phyloP scores from a whole-genome alignment of 64 coral and sea anemone species.

The Astreopora myriophthalma region DNA sequence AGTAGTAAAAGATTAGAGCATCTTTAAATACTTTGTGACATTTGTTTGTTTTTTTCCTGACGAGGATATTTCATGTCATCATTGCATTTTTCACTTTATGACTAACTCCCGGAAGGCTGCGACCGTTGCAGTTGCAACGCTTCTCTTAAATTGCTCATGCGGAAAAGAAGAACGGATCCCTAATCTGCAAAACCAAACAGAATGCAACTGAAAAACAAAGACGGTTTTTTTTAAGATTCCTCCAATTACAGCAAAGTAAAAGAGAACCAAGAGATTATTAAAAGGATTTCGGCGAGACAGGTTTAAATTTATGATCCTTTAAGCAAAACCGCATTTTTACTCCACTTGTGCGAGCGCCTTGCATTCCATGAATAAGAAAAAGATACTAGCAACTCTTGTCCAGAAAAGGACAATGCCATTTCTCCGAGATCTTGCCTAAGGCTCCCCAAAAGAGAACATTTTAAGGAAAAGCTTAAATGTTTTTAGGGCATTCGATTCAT shows the following conservation, averaged over 20 bases:
- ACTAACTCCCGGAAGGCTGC: not conserved
- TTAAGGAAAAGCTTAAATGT: not conserved
- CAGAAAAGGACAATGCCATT: not conserved
- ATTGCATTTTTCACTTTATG: not conserved
- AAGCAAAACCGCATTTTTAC: slow-evolving; percentile 24
- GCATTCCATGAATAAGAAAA: not conserved
- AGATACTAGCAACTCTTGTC: not conserved
- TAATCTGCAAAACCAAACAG: slow-evolving; percentile 8
- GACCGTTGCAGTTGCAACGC: not conserved
- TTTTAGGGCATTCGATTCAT: not conserved
- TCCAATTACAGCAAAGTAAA: not conserved
- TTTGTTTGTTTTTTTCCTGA: not conserved
- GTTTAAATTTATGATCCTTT: slow-evolving; percentile 10
- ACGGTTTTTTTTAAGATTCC: not conserved
- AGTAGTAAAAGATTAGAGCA: not conserved
- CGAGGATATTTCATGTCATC: not conserved
- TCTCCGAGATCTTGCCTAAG: not conserved
- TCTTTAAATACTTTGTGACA: not conserved
- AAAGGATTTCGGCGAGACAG: slow-evolving; percentile 24
- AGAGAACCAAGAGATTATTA: slow-evolving; percentile 10
- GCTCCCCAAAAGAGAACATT: not conserved
- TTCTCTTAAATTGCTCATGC: not conserved
- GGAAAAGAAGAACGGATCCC: not conserved
- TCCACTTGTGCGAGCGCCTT: not conserved
- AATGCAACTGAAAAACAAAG: slow-evolving; percentile 12